Percentiles rank a stretch among this genome's conserved stretches.
Conservation (phyloP, 2,888 invertebrate genomes). For the Macrophya alboannulata region DNA sequence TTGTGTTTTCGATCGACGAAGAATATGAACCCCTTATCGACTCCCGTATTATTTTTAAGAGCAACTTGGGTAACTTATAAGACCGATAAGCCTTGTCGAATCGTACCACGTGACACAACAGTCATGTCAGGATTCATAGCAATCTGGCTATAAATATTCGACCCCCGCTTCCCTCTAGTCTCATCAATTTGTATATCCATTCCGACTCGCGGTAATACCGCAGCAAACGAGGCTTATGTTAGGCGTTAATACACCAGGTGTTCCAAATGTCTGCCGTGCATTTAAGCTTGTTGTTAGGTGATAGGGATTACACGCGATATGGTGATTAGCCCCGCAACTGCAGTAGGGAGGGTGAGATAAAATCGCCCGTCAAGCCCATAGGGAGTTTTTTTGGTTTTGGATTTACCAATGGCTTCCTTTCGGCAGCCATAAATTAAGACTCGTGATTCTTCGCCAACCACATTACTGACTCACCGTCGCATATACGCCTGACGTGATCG, state of each 20-base stretch:
- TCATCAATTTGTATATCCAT: background rate
- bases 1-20: background rate
- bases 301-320: slow-evolving; percentile 15
- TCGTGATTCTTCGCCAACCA: background rate
- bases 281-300: slow-evolving; percentile 8
- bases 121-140: background rate
- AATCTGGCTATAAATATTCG: background rate
- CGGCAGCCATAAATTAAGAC: background rate
- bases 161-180: background rate
- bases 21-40: background rate
- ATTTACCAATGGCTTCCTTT: background rate
- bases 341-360: slow-evolving; percentile 9
- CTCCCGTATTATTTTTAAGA: background rate
- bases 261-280: background rate
- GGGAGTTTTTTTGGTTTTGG: background rate
- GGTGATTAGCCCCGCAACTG: slow-evolving; percentile 2
- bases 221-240: background rate
- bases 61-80: background rate
- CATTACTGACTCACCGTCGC: slow-evolving; percentile 10
- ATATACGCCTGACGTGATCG: background rate
- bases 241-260: background rate
- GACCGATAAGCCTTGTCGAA: background rate
- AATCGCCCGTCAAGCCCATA: background rate
- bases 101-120: background rate
- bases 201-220: background rate